Percentiles rank a stretch among this genome's conserved stretches.
Conservation (phyloP, 2,113 vertebrate species). For the Maccullochella peelii region DNA sequence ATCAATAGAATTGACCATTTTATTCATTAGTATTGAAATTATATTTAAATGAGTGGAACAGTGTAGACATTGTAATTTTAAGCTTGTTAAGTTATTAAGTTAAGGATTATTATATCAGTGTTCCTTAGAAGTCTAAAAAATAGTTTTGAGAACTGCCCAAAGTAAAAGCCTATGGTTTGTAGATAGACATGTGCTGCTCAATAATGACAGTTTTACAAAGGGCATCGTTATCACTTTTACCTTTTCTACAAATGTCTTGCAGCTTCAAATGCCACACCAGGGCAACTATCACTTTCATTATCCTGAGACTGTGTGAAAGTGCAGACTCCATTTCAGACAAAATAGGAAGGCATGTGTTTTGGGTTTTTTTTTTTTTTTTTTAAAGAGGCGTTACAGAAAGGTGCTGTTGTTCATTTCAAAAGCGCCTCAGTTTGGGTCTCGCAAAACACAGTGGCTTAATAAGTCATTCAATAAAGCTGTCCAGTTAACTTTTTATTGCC, state of each 20-base stretch:
- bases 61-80: neutral
- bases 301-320: constrained; percentile 48
- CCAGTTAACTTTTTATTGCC: constrained; percentile 70
- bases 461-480: constrained; percentile 79
- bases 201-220: constrained; percentile 56
- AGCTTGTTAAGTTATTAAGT: neutral
- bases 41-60: neutral
- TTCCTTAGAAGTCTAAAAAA: neutral
- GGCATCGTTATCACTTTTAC: constrained; percentile 51
- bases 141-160: neutral
- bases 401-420: constrained; percentile 74
- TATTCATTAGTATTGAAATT: neutral
- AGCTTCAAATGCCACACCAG: constrained; percentile 55
- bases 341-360: constrained; percentile 33
- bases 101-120: neutral
- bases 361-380: constrained; percentile 13
- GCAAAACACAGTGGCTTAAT: constrained; percentile 69
- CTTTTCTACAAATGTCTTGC: constrained; percentile 46
- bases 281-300: constrained; percentile 74
- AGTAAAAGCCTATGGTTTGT: neutral
- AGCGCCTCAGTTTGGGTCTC: constrained; percentile 56
- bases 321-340: constrained; percentile 59
- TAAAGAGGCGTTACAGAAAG: constrained; percentile 49
- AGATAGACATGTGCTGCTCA: constrained; percentile 22
- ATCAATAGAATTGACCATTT: neutral